Evolutionary conservation across 2,888 invertebrate genomes (phyloP).

Genomic region (Andrena minutula): DNA sequence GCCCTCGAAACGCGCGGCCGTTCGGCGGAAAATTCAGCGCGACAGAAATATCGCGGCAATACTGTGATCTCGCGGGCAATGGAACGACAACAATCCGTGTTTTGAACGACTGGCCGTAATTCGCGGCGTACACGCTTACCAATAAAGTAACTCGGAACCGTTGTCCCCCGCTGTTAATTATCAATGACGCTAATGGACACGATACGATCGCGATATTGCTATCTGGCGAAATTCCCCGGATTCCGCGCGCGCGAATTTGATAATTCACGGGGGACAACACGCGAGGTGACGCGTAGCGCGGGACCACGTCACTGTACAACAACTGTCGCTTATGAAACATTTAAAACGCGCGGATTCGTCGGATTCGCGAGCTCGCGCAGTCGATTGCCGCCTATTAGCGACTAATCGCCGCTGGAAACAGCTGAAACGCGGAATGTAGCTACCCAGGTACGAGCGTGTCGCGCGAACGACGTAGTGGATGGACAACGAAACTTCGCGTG

Average conservation of each 20-base stretch:
- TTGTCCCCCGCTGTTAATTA: conserved; percentile 43
- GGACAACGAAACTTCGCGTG: conserved; percentile 30
- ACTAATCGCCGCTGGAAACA: conserved; percentile 9
- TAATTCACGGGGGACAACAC: conserved; percentile 43
- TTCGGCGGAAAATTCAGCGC: neutral
- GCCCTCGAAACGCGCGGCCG: neutral
- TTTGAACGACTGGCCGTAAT: neutral
- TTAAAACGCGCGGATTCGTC: conserved; percentile 27
- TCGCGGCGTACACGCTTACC: neutral
- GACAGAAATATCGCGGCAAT: neutral
- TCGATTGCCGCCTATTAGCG: conserved; percentile 38
- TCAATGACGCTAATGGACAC: conserved; percentile 42
- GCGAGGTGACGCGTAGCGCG: neutral
- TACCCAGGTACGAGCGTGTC: neutral
- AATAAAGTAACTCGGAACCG: conserved; percentile 30
- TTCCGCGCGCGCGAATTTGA: conserved; percentile 36
- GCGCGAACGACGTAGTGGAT: conserved; percentile 18
- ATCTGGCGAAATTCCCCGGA: conserved; percentile 24
- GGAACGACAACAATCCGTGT: conserved; percentile 8
- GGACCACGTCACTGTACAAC: neutral
- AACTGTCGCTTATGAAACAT: conserved; percentile 38
- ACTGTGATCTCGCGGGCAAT: conserved; percentile 7
- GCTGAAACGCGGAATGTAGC: neutral
- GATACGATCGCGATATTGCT: conserved; percentile 49
- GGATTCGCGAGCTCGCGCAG: neutral